phyloP scores from a whole-genome alignment of 2,113 vertebrate genomes.

The Carassius gibelio region DNA sequence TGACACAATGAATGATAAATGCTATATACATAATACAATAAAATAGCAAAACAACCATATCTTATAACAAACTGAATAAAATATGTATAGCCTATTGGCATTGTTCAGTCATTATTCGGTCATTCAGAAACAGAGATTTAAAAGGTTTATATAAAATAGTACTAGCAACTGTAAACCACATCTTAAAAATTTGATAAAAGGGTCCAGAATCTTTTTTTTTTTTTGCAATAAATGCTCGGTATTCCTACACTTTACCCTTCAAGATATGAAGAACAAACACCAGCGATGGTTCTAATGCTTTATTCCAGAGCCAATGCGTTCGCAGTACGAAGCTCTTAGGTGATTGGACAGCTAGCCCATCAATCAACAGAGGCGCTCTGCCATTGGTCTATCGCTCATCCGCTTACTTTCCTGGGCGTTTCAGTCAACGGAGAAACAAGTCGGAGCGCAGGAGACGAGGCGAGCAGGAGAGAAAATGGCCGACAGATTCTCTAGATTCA shows the following conservation, averaged over 20 bases:
- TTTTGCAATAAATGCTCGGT: not conserved
- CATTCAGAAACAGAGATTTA: not conserved
- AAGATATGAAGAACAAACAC: not conserved
- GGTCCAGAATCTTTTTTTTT: not conserved
- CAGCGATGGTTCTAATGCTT: not conserved
- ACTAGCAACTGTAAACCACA: not conserved
- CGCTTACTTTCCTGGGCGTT: conserved; percentile 49
- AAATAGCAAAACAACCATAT: not conserved
- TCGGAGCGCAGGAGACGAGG: conserved; percentile 57
- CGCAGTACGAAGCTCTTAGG: not conserved
- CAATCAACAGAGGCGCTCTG: conserved; percentile 13
- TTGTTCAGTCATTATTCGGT: not conserved
- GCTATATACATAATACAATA: not conserved
- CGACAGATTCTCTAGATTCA: conserved; percentile 98
- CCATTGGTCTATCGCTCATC: conserved; percentile 41
- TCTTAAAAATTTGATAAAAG: not conserved
- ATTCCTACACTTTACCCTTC: not conserved
- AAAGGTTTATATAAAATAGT: not conserved
- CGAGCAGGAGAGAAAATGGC: conserved; percentile 89
- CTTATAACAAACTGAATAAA: not conserved
- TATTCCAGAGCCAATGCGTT: not conserved
- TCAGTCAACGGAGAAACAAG: conserved; percentile 41
- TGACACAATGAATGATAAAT: not conserved
- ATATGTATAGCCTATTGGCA: not conserved
- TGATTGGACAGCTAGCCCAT: conserved; percentile 44